Conservation (phyloP, 92 coral and sea anemone species). For the Pocillopora meandrina region DNA sequence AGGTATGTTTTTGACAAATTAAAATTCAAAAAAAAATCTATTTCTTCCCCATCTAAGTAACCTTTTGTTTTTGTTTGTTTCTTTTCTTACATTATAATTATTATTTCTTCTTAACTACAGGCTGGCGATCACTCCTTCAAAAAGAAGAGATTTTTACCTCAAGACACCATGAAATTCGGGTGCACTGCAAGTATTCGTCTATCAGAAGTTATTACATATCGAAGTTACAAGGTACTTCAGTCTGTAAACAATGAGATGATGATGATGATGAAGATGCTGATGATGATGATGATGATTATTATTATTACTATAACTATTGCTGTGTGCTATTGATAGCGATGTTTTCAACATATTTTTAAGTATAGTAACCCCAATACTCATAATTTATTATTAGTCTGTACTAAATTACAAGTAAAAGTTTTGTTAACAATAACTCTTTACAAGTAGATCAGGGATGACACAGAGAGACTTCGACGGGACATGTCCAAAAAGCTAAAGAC, state of each 20-base stretch:
- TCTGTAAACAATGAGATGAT: too few relatives aligned
- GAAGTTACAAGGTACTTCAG: constrained; percentile 26
- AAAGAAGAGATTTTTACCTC: constrained; percentile 50
- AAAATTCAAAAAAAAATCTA: too few relatives aligned
- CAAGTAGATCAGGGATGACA: constrained; percentile 51
- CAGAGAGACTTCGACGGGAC: constrained; percentile 53
- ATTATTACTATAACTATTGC: background rate
- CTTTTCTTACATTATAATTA: too few relatives aligned
- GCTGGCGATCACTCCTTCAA: constrained; percentile 54
- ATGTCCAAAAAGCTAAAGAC: constrained; percentile 59
- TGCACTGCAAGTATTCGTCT: constrained; percentile 57
- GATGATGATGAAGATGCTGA: too few relatives aligned
- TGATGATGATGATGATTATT: background rate
- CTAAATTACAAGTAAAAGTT: background rate
- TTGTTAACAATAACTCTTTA: background rate
- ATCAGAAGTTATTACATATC: constrained; percentile 50
- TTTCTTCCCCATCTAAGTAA: too few relatives aligned
- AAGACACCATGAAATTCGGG: constrained; percentile 64
- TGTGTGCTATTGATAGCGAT: background rate
- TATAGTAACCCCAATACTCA: background rate
- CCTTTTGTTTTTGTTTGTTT: too few relatives aligned
- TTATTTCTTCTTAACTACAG: constrained; percentile 22
- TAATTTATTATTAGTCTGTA: background rate
- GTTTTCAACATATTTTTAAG: too few relatives aligned
- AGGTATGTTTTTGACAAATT: constrained; percentile 4